Percentiles rank a stretch among this genome's conserved stretches.
Conservation (phyloP, 2,113 vertebrate species). For the Scatophagus argus region DNA sequence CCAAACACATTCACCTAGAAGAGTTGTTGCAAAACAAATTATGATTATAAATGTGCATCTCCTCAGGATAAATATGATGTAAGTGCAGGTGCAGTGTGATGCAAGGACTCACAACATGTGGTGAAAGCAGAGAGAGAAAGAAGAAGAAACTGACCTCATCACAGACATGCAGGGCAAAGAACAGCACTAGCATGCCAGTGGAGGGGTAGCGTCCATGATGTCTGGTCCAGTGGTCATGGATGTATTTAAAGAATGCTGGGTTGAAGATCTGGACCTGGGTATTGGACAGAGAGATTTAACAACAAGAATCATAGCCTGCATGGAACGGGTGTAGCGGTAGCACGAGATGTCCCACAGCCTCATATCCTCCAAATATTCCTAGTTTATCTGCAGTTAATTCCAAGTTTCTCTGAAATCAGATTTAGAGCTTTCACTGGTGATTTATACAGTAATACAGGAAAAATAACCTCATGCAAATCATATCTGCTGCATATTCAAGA, state of each 20-base stretch:
- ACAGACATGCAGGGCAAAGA: constrained; percentile 96
- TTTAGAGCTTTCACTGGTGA: background rate
- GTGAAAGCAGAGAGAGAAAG: background rate
- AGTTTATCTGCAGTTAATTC: background rate
- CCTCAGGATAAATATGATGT: background rate
- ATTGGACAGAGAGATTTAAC: background rate
- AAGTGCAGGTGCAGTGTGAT: background rate
- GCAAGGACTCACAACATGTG: background rate
- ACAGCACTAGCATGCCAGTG: constrained; percentile 97
- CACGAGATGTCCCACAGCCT: no score
- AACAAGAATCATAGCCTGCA: background rate
- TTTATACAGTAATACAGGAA: background rate
- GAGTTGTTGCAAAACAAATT: background rate
- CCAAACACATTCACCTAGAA: constrained; percentile 97
- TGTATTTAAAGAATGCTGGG: constrained; percentile 99
- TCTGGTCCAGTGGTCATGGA: constrained; percentile 95
- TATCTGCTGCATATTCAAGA: constrained; percentile 15
- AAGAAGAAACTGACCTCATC: constrained; percentile 88
- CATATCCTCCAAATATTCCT: background rate
- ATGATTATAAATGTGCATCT: background rate
- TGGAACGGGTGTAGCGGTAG: background rate
- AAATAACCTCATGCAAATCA: background rate
- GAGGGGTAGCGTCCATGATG: constrained; percentile 98
- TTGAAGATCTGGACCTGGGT: constrained; percentile 98
- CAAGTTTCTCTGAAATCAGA: background rate